Percentiles rank a stretch among this genome's conserved stretches.
Conservation (phyloP, 2,113 vertebrate genomes). For the Enhydra lutris region DNA sequence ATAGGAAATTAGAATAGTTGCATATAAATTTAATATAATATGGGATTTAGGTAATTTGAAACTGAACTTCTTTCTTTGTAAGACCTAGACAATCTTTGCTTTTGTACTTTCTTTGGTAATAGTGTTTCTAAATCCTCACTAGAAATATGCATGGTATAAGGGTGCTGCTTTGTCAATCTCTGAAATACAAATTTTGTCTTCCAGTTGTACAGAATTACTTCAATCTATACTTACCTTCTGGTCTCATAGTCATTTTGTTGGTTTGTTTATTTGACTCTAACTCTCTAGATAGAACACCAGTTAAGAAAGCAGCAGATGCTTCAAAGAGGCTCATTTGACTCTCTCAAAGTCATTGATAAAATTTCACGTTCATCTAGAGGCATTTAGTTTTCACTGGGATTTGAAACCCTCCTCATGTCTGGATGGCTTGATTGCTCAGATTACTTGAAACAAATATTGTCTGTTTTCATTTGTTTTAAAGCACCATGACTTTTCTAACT, state of each 20-base stretch:
- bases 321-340: background rate
- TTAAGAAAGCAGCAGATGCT: background rate
- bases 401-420: background rate
- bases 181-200: background rate
- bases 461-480: background rate
- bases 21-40: background rate
- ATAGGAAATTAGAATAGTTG: background rate
- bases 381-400: background rate
- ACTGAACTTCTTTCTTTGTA: background rate
- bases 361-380: background rate
- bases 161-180: background rate
- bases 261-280: background rate
- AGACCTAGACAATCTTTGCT: background rate
- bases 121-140: background rate
- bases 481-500: background rate
- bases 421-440: background rate
- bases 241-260: background rate
- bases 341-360: background rate
- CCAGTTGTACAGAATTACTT: background rate
- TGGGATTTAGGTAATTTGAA: background rate
- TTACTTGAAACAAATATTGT: background rate
- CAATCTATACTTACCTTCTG: background rate
- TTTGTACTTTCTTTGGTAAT: background rate
- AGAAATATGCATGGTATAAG: background rate
- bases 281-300: background rate